Base-by-base conservation (phyloP, 2,797 vertebrate genomes). In the Siniperca undulata region DNA sequence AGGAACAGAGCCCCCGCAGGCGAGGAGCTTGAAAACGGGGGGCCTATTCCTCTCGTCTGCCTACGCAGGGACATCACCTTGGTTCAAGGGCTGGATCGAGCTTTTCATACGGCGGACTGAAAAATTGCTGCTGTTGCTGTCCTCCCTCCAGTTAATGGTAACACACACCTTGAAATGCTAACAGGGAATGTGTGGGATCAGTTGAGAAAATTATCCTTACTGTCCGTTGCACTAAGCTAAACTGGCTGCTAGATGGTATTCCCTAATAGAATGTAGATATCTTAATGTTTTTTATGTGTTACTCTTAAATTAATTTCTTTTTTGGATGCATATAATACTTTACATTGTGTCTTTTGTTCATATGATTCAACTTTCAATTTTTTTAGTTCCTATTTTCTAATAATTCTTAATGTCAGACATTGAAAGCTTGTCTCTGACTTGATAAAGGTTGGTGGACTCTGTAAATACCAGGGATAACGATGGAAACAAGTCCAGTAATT, bases 31-130 rank as follows among this genome's bases (percentile, higher is more conserved):
- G 83, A 85, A 87, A 85, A 88, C 55, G 53, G 56, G 74, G 85
- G 85, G 62, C 67, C 74, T 77, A 68, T 78, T 86, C 56, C 80
- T 81, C 81, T 82, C 6, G 46, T 82, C 82, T 82, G 76, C 86
- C 76, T 53, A 69, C 52, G 27, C 81, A 30, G 71, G 77, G 84
- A 90, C 82, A 20, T 91, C 90, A 90, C 83, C 77, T 92, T 87
- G 84, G 79, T 88, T 91, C 70, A 82, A 88, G 85, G 80, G 77
- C 90, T 87, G 80, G 66, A 83, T 61, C 3, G 22, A 75, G 71
- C 61, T 48, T 82, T 73, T 83, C 67, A 64, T 73, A 58, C 10
- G 6, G 72, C 2, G 1, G 42, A 48, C 65, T 61, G 52, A 78
- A 76, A 9, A 27, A 38, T 80, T 82, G 71, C 2, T 20, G 36